These are phyloP conservation scores for Tetanocera ferruginea DNA, from an alignment of 2,888 invertebrate genomes.

Conservation along the genomic window DNA sequence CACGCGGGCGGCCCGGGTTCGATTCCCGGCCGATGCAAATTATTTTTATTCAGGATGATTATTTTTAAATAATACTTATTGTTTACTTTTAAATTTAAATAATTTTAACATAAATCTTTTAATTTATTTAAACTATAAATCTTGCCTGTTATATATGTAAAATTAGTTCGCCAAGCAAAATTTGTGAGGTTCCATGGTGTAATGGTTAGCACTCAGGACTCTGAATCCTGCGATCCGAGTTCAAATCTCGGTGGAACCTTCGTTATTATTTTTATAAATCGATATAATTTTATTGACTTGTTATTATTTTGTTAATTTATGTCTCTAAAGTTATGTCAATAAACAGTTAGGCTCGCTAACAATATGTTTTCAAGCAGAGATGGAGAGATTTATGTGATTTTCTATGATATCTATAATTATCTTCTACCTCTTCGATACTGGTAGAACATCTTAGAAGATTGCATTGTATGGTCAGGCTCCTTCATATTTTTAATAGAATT, in stretches of 20 bases:
- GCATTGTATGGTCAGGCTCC: too few species aligned
- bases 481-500: too few species aligned
- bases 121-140: background rate
- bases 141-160: background rate
- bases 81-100: background rate
- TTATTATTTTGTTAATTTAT: too few species aligned
- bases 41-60: conserved; percentile 41
- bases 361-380: too few species aligned
- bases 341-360: too few species aligned
- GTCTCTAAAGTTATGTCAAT: too few species aligned
- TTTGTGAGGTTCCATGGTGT: conserved; percentile 71
- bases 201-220: conserved; percentile 74
- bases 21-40: conserved; percentile 49
- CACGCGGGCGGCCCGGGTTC: conserved; percentile 57
- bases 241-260: conserved; percentile 71
- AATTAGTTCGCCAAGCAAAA: background rate
- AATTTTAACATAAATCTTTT: background rate
- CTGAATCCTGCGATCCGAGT: conserved; percentile 72
- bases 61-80: background rate
- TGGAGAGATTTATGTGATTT: too few species aligned
- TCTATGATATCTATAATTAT: too few species aligned
- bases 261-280: conserved; percentile 12
- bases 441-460: too few species aligned
- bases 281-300: too few species aligned
- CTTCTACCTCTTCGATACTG: too few species aligned